phyloP scores from a whole-genome alignment of 2,797 vertebrate species.

The Chelon auratus region DNA sequence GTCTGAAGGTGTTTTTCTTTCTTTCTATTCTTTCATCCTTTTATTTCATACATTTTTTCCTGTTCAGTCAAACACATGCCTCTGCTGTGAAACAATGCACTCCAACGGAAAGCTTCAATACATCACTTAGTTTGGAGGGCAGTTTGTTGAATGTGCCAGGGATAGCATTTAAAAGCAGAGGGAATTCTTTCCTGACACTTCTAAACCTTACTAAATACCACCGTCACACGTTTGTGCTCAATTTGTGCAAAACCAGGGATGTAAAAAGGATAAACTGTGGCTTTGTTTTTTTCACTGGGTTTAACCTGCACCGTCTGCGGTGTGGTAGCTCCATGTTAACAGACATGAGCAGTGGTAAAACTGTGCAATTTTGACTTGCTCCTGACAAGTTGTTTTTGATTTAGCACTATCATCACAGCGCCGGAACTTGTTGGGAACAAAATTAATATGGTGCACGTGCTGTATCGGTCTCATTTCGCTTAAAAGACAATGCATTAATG shows the following conservation, averaged over 20 bases:
- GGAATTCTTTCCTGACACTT: too few relatives aligned
- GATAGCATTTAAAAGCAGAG: not conserved
- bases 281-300: too few relatives aligned
- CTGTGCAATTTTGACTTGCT: too few relatives aligned
- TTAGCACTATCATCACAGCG: not conserved
- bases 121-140: not conserved
- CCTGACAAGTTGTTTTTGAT: not conserved
- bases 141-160: not conserved
- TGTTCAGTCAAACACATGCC: slow-evolving; percentile 6
- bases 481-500: not conserved
- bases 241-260: not conserved
- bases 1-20: slow-evolving; percentile 25
- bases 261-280: too few relatives aligned
- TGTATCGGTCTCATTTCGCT: slow-evolving; percentile 5
- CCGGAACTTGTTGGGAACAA: slow-evolving; percentile 2
- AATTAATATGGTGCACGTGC: slow-evolving; percentile 19
- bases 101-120: not conserved
- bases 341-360: too few relatives aligned
- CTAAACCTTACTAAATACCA: too few relatives aligned
- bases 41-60: not conserved
- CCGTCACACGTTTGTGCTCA: too few relatives aligned
- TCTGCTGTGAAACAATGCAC: slow-evolving; percentile 6
- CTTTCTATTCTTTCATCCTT: not conserved
- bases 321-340: too few relatives aligned
- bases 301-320: too few relatives aligned